Base-by-base conservation (phyloP, 2,888 invertebrate species). In the Agrochola circellaris region DNA sequence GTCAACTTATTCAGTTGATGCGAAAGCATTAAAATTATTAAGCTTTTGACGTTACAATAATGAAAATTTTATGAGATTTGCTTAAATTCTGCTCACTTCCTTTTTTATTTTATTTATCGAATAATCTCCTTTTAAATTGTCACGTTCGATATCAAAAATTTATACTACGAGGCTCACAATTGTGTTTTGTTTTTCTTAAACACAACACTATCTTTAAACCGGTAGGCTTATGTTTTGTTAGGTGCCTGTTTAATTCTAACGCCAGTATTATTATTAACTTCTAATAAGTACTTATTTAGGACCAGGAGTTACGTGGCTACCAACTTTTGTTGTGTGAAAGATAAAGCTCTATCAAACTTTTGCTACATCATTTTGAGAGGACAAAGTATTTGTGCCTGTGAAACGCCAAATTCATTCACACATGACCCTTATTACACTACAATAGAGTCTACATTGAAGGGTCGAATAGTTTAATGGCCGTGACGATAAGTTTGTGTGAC, bases 281-380 rank as follows among this genome's bases (percentile, higher is more conserved):
- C 54, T 75, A 82, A 78, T 82, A n/a, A n/a, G n/a, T n/a, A 83
- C 80, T 81, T 89, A 84, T 89, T 81, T 87, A 78, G 86, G 86
- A 78, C 75, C 73, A 30, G 17, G 42, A 56, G 58, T 72, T 70
- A 68, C 66, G 45, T 69, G 15, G 66, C 56, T 75, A 38, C 38
- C 23, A 86, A 83, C 77, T 84, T 84, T 82, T 72, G 77, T 75
- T 83, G 78, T 87, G 81, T 79, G 69, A 83, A 76, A 84, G 81
- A 79, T 87, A 87, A 87, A 75, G 80, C 79, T 73, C 67, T 69
- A 88, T 86, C 81, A 75, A 89, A 87, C 75, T 87, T 84, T 84
- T 75, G 79, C 83, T 80, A 62, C 73, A 83, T 86, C 79, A 88
- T 83, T 89, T 84, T 64, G 8, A 68, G 17, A n/a, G 4, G 5